Base-by-base conservation (phyloP, 2,888 invertebrate genomes). In the Agrochola litura region DNA sequence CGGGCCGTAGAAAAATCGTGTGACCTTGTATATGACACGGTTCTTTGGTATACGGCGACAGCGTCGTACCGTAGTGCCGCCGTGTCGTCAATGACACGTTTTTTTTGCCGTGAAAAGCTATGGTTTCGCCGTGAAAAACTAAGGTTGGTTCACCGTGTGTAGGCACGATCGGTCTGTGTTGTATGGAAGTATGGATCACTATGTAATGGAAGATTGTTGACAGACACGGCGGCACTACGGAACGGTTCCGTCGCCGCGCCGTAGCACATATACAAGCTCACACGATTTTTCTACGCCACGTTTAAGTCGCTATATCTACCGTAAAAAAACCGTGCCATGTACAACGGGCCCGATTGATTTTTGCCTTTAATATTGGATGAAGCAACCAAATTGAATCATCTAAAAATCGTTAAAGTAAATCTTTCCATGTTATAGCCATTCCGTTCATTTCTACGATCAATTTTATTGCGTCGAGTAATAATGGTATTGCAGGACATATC, bases 381-480 rank as follows among this genome's bases (percentile, higher is more conserved):
- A 67, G 30, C 8, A 30, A 22, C 19, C 8, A 25, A 49, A 25
- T 25, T 12, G 19, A 22, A 30, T 6, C 2, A 6, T 43, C n/a
- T 19, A 46, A 46, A 46, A 65, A 10, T 37, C 9, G 41, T 64
- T 63, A 37, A 63, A 22, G 63, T 22, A 14, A n/a, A 43, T n/a
- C n/a, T 25, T 66, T 25, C 46, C 30, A 46, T 46, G 66, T 49
- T 8, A 37, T 37, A 22, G 30, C 9, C 12, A 25, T 58, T 41
- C 37, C 2, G n/a, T 56, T 19, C 16, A 68, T 41, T 56, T 41
- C 19, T 12, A 66, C 8, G 46, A 68, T 19, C 2, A 41, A 54
- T 54, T 46, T 77, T 6, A 78, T 66, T 58, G 14, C 9, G 41
- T 49, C 5, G n/a, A 30, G 16, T 73, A 19, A 72, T 16, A 54